Percentiles rank a stretch among this genome's conserved stretches.
These are phyloP conservation scores for Hirtodrosophila histrioides DNA, from an alignment of 2,888 invertebrate genomes.

Conservation along the genomic window DNA sequence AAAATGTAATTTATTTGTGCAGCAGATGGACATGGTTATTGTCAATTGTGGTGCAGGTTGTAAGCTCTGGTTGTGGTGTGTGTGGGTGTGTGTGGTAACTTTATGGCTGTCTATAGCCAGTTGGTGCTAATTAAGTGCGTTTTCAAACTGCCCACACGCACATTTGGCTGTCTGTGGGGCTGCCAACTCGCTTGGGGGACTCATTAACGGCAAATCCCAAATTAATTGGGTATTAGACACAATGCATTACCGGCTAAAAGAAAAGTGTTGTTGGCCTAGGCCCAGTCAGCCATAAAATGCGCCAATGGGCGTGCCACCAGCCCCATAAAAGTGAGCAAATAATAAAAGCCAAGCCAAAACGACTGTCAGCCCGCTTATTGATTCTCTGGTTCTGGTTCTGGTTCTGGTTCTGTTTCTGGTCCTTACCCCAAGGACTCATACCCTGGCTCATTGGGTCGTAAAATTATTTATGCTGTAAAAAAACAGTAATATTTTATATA, in stretches of 20 bases:
- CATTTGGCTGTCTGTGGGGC: slow-evolving; percentile 11
- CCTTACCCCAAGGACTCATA: background rate
- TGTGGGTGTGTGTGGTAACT: slow-evolving; percentile 32
- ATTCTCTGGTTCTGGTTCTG: slow-evolving; percentile 19
- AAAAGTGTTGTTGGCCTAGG: slow-evolving; percentile 34
- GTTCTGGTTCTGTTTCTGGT: too few relatives aligned
- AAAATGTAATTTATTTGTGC: slow-evolving; percentile 45
- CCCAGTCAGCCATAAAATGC: slow-evolving; percentile 46
- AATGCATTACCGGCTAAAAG: slow-evolving; percentile 55
- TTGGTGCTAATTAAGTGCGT: slow-evolving; percentile 52
- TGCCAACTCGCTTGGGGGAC: slow-evolving; percentile 39
- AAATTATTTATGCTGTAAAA: slow-evolving; percentile 59
- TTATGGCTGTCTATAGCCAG: slow-evolving; percentile 51
- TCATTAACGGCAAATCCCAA: slow-evolving; percentile 70
- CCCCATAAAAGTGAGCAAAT: slow-evolving; percentile 55
- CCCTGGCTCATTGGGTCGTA: slow-evolving; percentile 33
- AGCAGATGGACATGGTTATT: slow-evolving; percentile 37
- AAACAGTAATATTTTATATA: slow-evolving; percentile 40
- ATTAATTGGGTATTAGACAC: slow-evolving; percentile 77
- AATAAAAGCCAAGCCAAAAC: slow-evolving; percentile 37
- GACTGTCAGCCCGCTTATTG: slow-evolving; percentile 40
- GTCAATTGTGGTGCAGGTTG: slow-evolving; percentile 22
- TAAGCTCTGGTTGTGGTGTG: background rate
- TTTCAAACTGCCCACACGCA: slow-evolving; percentile 44
- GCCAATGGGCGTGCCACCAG: slow-evolving; percentile 48